phyloP scores from a whole-genome alignment of 2,113 vertebrate species.

The Brachionichthys hirsutus region DNA sequence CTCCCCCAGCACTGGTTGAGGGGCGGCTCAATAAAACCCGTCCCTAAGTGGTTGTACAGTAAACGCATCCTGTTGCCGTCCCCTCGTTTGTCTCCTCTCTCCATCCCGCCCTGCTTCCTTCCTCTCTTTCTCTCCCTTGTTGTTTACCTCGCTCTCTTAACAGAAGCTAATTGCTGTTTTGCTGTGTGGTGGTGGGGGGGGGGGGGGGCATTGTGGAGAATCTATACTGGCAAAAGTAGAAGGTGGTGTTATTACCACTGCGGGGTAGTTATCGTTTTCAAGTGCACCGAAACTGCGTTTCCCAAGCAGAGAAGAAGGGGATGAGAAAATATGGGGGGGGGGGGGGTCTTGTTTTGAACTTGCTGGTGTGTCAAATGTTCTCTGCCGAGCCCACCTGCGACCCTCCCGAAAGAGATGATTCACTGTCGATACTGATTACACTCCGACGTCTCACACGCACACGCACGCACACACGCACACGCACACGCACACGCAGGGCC shows the following conservation, averaged over 20 bases:
- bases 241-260: constrained; percentile 29
- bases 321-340: background rate
- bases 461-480: background rate
- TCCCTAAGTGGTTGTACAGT: constrained; percentile 31
- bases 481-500: background rate
- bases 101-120: constrained; percentile 10
- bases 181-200: constrained; percentile 32
- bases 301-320: constrained; percentile 11
- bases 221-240: constrained; percentile 16
- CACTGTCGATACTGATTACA: constrained; percentile 79
- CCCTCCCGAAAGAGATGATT: constrained; percentile 73
- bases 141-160: constrained; percentile 14
- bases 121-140: constrained; percentile 14
- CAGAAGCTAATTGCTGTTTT: constrained; percentile 44
- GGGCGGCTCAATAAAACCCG: constrained; percentile 46
- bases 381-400: constrained; percentile 69
- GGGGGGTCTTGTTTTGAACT: background rate
- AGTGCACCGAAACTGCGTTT: constrained; percentile 8
- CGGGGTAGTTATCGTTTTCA: constrained; percentile 35
- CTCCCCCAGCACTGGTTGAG: constrained; percentile 36
- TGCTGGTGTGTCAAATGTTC: constrained; percentile 59
- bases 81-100: constrained; percentile 8
- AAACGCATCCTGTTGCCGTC: constrained; percentile 31
- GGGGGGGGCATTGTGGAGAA: constrained; percentile 17
- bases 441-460: constrained; percentile 37